Percentiles rank a stretch among this genome's conserved stretches.
Conservation (phyloP, 2,113 vertebrate species). For the Sphyrna mokarran region DNA sequence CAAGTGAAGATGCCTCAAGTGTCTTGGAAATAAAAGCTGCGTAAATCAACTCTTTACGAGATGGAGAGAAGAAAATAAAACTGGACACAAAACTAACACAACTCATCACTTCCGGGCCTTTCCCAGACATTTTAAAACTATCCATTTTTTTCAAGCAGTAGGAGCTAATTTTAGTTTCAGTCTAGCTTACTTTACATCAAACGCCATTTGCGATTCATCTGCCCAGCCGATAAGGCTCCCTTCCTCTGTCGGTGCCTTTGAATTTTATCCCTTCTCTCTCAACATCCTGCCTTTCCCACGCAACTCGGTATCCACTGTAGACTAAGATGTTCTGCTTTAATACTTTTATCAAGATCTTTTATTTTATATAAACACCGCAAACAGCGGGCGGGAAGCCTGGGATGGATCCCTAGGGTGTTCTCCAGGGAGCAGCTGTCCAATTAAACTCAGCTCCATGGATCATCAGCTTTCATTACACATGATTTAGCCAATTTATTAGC, state of each 20-base stretch:
- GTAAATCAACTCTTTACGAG: background rate
- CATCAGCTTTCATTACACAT: background rate
- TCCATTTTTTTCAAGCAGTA: background rate
- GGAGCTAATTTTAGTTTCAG: background rate
- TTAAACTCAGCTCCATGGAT: background rate
- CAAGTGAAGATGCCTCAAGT: background rate
- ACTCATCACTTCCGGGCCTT: background rate
- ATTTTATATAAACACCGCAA: background rate
- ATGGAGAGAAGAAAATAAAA: background rate
- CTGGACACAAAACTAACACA: background rate
- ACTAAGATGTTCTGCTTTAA: background rate
- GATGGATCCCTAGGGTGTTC: background rate
- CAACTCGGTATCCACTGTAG: background rate
- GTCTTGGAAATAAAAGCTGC: background rate
- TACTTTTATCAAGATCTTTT: conserved; percentile 13
- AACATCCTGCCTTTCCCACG: background rate
- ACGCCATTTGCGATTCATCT: background rate
- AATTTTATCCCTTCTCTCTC: conserved; percentile 6
- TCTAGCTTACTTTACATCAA: background rate
- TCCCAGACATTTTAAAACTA: background rate
- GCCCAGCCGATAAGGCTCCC: background rate
- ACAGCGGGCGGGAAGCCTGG: background rate
- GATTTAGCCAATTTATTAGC: background rate
- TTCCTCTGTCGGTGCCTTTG: background rate
- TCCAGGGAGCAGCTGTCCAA: background rate